A percentile compares a stretch with the other conserved stretches of the same genome.
These are phyloP conservation scores for Hemistola chrysoprasaria DNA, from an alignment of 2,888 invertebrate genomes.

Conservation along the genomic window DNA sequence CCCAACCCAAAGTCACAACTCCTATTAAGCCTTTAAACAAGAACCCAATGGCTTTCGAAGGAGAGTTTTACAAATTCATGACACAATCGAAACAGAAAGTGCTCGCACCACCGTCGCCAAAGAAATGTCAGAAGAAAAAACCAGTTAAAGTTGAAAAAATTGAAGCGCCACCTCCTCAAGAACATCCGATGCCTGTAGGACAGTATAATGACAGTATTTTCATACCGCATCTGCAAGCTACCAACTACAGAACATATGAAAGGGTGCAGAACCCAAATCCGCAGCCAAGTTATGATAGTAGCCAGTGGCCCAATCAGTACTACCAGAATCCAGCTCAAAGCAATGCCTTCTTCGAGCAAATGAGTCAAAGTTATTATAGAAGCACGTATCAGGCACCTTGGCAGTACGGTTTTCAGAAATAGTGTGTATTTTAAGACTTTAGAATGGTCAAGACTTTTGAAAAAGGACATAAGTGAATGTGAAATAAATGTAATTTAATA, in stretches of 20 bases:
- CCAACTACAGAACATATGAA: constrained; percentile 13
- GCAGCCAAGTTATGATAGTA: constrained; percentile 28
- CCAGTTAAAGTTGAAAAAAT: constrained; percentile 3
- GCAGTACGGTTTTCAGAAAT: constrained; percentile 59
- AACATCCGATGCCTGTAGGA: constrained; percentile 49
- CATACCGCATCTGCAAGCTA: constrained; percentile 26
- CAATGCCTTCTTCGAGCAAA: constrained; percentile 44
- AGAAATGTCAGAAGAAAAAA: constrained; percentile 23
- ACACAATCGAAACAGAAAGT: constrained; percentile 5
- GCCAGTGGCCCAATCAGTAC: constrained; percentile 48
- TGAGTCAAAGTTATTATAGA: constrained; percentile 54
- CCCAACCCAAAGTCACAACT: constrained; percentile 50
- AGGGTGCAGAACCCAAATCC: constrained; percentile 9
- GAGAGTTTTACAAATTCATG: constrained; percentile 72
- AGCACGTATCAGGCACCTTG: constrained; percentile 67
- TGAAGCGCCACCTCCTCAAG: constrained; percentile 11
- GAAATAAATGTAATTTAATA: too few relatives aligned
- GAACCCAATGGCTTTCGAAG: constrained; percentile 67
- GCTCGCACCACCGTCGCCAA: neutral
- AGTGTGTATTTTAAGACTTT: constrained; percentile 33
- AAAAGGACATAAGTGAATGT: constrained; percentile 8
- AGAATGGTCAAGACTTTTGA: constrained; percentile 2
- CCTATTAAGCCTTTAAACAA: constrained; percentile 58
- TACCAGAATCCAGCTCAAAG: constrained; percentile 30
- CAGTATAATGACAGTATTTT: constrained; percentile 73